These are phyloP conservation scores for Diphyllodes magnificus DNA, from an alignment of 2,113 vertebrate species.

Conservation along the genomic window DNA sequence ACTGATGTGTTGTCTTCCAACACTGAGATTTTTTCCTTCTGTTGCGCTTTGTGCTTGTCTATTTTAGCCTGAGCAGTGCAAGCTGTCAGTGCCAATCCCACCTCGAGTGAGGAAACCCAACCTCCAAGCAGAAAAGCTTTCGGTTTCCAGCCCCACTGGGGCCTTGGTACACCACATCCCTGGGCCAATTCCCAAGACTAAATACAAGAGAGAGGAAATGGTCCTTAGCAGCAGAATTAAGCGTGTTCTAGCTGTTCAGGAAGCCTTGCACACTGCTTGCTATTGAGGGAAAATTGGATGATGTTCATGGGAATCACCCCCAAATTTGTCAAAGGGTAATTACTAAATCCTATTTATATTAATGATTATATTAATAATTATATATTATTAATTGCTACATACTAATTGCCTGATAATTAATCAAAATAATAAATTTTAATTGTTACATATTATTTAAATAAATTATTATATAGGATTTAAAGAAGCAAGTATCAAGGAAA, in stretches of 20 bases:
- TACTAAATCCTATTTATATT: not conserved
- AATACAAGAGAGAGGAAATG: not conserved
- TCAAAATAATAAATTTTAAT: not conserved
- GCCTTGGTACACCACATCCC: not conserved
- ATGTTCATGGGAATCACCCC: not conserved
- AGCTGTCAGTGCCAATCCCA: not conserved
- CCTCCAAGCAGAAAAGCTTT: not conserved
- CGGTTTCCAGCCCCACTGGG: rapidly evolving
- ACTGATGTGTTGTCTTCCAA: not conserved
- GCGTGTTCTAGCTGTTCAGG: not conserved
- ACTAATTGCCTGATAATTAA: not conserved
- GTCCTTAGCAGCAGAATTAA: not conserved
- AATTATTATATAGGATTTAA: not conserved
- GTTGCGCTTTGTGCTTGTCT: not conserved
- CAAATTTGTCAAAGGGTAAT: not conserved
- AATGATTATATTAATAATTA: not conserved
- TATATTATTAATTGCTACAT: not conserved
- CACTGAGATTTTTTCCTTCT: not conserved
- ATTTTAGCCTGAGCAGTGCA: not conserved
- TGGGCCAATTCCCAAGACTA: not conserved
- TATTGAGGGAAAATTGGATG: not conserved
- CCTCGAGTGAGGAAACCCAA: not conserved
- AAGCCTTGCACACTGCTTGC: not conserved
- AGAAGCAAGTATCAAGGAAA: not conserved
- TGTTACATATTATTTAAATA: not conserved